A percentile compares a stretch with the other conserved stretches of the same genome.
These are phyloP conservation scores for Dromococcyx pavoninus DNA, from an alignment of 2,797 vertebrate genomes.

Conservation along the genomic window DNA sequence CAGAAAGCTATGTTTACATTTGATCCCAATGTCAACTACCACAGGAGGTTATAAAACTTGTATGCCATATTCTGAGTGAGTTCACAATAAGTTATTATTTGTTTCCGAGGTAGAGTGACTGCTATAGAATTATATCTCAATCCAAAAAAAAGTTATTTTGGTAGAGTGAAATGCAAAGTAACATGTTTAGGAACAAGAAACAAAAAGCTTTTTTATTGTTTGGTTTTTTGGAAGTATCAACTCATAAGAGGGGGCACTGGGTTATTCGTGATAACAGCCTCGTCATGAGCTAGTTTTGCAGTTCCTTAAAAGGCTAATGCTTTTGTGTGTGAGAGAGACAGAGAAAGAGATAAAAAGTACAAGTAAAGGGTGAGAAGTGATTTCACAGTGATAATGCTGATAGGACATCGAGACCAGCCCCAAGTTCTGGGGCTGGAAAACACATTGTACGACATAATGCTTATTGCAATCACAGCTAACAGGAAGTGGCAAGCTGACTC, in stretches of 20 bases:
- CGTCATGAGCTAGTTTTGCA: neutral
- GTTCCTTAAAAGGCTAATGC: neutral
- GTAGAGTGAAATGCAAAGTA: neutral
- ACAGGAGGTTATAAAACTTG: neutral
- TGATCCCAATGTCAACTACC: neutral
- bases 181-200: neutral
- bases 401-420: neutral
- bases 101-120: neutral
- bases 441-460: rapidly evolving
- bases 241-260: neutral
- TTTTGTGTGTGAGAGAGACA: neutral
- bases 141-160: neutral
- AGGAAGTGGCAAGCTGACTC: neutral
- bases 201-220: neutral
- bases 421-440: neutral
- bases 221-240: neutral
- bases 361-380: neutral
- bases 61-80: neutral
- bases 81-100: neutral
- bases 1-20: neutral
- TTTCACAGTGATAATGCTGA: neutral
- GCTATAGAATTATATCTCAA: neutral
- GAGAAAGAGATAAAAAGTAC: neutral
- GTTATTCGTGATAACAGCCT: neutral
- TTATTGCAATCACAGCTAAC: neutral